A percentile compares a stretch with the other conserved stretches of the same genome.
These are phyloP conservation scores for Grammomys surdaster DNA, from an alignment of 2,113 vertebrate species.

Conservation along the genomic window DNA sequence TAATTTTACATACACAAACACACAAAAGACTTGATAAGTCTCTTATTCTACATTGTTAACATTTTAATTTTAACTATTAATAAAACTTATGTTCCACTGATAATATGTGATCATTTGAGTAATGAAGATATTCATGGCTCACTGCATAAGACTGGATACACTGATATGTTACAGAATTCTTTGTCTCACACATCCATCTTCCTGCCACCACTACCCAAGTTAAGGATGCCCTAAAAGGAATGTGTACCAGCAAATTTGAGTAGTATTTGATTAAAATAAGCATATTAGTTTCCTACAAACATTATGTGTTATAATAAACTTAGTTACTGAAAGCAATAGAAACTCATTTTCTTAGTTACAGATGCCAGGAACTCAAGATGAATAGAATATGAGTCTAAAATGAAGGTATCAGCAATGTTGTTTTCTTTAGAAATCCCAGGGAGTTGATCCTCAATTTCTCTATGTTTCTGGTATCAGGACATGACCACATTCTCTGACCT, in stretches of 20 bases:
- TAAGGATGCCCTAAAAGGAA: not conserved
- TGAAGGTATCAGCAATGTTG: not conserved
- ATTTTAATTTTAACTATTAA: constrained; percentile 28
- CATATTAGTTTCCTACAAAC: not conserved
- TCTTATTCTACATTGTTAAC: not conserved
- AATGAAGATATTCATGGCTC: constrained; percentile 3
- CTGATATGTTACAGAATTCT: not conserved
- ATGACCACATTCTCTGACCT: not conserved
- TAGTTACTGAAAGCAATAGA: not conserved
- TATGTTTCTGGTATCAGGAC: not conserved
- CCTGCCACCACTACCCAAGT: not conserved
- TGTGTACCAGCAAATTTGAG: not conserved
- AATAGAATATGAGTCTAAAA: not conserved
- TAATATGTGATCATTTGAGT: constrained; percentile 6
- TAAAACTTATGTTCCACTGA: constrained; percentile 1
- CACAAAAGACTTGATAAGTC: not conserved
- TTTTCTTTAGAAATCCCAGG: not conserved
- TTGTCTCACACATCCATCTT: not conserved
- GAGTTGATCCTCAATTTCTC: not conserved
- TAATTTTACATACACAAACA: not conserved
- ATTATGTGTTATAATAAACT: not conserved
- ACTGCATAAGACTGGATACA: not conserved
- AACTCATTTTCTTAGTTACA: constrained; percentile 7
- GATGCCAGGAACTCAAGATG: not conserved
- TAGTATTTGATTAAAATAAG: not conserved